Base-by-base conservation (phyloP, 2,113 vertebrate species). In the Rhadina sibilatrix region DNA sequence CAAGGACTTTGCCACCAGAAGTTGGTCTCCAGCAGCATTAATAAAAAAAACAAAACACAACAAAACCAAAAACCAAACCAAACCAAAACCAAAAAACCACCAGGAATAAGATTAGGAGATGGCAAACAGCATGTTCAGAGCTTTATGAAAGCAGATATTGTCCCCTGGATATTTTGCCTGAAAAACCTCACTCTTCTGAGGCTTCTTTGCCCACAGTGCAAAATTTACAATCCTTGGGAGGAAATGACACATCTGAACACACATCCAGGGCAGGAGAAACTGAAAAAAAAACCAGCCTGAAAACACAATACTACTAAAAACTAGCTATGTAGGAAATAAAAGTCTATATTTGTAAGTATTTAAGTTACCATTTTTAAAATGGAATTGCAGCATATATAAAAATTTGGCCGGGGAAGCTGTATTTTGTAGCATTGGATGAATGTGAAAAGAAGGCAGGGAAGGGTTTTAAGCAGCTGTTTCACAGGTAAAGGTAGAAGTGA, bases 1-100 rank as follows among this genome's bases (percentile, higher is more conserved):
- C 92, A 96, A 96, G 86, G 90, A 90, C 59, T 97, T 87, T 83
- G 94, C 95, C 95, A 97, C 74, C 71, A 94, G 94, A 97, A 95
- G 94, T 95, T 96, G 68, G 79, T 86, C 82, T 89, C 44, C 84
- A 91, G 91, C 69, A 85, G 54, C 54, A 94, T 69, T 50, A 76
- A 93, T 83, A 82, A 50, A 50, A 84, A 90, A 83, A 47, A 25
- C 13, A 22, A 15, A 3, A 27, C n/a, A n/a, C n/a, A 42, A 24
- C 9, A 11, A 37, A 23, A 35, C 70, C 87, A 83, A 74, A 24
- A 35, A 59, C 3, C 7, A 44, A 33, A 53, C 5, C 7, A 44
- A 33, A 53, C n/a, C n/a, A 5, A 30, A 68, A 14, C 3, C 3
- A 6, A n/a, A 53, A 53, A 71, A 42, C 46, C 46, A 2, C 0